Conservation (phyloP, 2,888 invertebrate species). For the Drosophila prolongata region DNA sequence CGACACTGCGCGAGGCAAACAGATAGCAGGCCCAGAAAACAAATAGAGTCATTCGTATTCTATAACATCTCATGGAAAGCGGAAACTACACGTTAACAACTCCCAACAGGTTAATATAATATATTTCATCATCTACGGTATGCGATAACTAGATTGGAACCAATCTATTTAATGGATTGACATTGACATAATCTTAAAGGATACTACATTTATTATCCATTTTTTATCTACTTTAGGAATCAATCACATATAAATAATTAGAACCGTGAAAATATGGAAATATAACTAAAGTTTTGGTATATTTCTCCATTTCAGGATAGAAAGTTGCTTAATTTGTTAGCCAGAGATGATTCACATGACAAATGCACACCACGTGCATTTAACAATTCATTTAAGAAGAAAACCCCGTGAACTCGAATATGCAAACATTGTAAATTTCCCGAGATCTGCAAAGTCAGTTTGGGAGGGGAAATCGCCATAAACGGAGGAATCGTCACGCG, state of each 20-base stretch:
- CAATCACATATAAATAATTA: too few relatives aligned
- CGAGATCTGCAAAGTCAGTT: conserved; percentile 20
- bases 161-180: not conserved
- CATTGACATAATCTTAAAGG: not conserved
- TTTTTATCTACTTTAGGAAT: too few relatives aligned
- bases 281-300: too few relatives aligned
- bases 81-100: conserved; percentile 7
- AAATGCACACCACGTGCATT: conserved; percentile 21
- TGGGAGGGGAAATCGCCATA: conserved; percentile 9
- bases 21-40: conserved; percentile 9
- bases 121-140: conserved; percentile 16
- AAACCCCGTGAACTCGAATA: conserved; percentile 22
- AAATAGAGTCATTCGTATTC: conserved; percentile 25
- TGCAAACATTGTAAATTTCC: conserved; percentile 34
- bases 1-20: conserved; percentile 18
- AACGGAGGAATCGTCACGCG: conserved; percentile 26
- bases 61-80: conserved; percentile 17
- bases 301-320: too few relatives aligned
- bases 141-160: conserved; percentile 10
- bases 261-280: too few relatives aligned
- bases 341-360: conserved; percentile 27
- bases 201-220: not conserved
- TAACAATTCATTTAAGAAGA: conserved; percentile 15
- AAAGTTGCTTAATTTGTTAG: not conserved
- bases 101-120: conserved; percentile 1